phyloP scores from a whole-genome alignment of 2,888 invertebrate genomes.

The Drosophila infuscata region DNA sequence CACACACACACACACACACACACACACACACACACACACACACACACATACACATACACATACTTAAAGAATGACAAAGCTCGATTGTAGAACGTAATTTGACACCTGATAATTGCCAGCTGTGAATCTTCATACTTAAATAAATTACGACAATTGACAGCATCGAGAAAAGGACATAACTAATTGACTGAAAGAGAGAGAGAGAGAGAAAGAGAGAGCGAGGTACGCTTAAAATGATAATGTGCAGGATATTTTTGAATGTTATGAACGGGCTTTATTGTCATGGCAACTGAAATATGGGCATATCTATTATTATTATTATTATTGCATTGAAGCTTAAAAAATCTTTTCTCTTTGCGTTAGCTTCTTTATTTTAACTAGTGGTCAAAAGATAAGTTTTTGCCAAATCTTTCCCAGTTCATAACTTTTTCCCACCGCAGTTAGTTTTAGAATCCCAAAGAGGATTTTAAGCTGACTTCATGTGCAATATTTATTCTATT shows the following conservation, averaged over 20 bases:
- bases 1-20: not conserved
- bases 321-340: not conserved
- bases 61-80: not conserved
- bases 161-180: not conserved
- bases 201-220: not conserved
- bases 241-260: conserved; percentile 1
- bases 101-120: conserved; percentile 19
- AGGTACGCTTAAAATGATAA: not conserved
- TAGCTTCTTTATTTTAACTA: not conserved
- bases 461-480: not conserved
- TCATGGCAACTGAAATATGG: not conserved
- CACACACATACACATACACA: no score
- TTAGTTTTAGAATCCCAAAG: not conserved
- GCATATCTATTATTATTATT: no score
- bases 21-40: no score
- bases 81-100: not conserved
- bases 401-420: not conserved
- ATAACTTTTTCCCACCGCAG: not conserved
- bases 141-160: conserved; percentile 20
- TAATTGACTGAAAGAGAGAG: not conserved
- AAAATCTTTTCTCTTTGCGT: not conserved
- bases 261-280: not conserved
- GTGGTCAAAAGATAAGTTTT: not conserved
- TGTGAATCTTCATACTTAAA: not conserved
- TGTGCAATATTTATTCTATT: not conserved